Percentiles rank a stretch among this genome's conserved stretches.
phyloP scores from a whole-genome alignment of 2,888 invertebrate genomes.

The Nudaria mundana region DNA sequence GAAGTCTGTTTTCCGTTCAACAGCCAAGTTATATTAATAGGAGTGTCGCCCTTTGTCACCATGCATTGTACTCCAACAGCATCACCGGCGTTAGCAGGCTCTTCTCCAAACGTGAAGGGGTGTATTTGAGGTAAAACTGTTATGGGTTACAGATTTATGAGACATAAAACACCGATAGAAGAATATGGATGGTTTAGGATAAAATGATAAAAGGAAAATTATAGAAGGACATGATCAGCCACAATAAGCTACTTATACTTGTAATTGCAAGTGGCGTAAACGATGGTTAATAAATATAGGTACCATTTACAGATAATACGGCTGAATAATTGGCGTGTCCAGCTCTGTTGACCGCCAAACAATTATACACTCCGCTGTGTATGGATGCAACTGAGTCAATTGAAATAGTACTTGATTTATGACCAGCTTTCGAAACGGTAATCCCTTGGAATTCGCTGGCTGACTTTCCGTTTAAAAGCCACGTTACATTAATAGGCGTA shows the following conservation, averaged over 20 bases:
- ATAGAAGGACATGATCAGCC: slow-evolving; percentile 48
- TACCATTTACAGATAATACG: slow-evolving; percentile 59
- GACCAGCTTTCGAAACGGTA: slow-evolving; percentile 80
- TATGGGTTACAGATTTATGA: slow-evolving; percentile 3
- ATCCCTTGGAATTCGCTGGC: slow-evolving; percentile 77
- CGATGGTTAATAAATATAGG: not conserved
- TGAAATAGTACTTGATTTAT: slow-evolving; percentile 84
- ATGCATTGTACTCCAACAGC: slow-evolving; percentile 88
- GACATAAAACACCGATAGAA: no score
- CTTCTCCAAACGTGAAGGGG: slow-evolving; percentile 89
- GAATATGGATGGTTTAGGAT: not conserved
- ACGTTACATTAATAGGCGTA: slow-evolving; percentile 86
- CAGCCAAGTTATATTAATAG: slow-evolving; percentile 88
- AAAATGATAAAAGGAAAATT: slow-evolving; percentile 5
- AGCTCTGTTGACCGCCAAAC: slow-evolving; percentile 9
- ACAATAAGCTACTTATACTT: slow-evolving; percentile 11
- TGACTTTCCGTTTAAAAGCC: slow-evolving; percentile 85
- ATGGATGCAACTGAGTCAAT: slow-evolving; percentile 87
- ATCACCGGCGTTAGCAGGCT: slow-evolving; percentile 89
- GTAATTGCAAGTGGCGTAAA: not conserved
- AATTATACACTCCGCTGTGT: slow-evolving; percentile 85
- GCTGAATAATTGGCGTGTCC: slow-evolving; percentile 41
- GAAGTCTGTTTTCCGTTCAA: slow-evolving; percentile 84
- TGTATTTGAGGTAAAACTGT: slow-evolving; percentile 88
- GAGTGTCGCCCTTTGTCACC: slow-evolving; percentile 89